Evolutionary conservation across 2,113 vertebrate genomes (phyloP).

Genomic region (Sander vitreus): DNA sequence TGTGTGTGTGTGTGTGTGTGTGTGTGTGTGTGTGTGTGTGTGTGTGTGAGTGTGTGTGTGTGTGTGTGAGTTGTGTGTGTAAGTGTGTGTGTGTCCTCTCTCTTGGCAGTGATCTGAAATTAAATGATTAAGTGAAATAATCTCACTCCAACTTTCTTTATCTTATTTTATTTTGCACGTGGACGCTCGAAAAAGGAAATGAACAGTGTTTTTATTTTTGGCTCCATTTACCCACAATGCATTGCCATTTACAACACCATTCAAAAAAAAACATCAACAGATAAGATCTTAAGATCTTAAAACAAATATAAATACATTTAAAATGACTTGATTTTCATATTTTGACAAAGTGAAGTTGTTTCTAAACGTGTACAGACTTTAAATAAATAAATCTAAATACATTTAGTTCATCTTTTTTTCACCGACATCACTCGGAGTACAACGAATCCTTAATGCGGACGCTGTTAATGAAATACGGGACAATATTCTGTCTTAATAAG

Average conservation of each 20-base stretch:
- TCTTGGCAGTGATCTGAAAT: too few species aligned
- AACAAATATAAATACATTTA: background rate
- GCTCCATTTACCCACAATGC: slow-evolving; percentile 53
- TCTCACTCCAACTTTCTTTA: background rate
- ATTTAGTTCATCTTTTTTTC: slow-evolving; percentile 15
- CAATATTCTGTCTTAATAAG: too few species aligned
- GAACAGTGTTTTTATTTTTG: slow-evolving; percentile 5
- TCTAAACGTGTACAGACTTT: slow-evolving; percentile 14
- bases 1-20: background rate
- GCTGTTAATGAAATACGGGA: too few species aligned
- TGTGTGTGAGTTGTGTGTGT: slow-evolving; percentile 5
- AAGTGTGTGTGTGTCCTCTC: slow-evolving; percentile 16
- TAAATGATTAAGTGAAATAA: background rate
- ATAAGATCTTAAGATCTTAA: slow-evolving; percentile 39
- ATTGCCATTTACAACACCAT: slow-evolving; percentile 34
- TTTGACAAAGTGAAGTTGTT: slow-evolving; percentile 11
- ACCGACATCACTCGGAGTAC: slow-evolving; percentile 18
- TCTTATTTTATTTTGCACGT: slow-evolving; percentile 41
- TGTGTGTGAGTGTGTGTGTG: slow-evolving; percentile 12
- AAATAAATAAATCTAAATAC: slow-evolving; percentile 17
- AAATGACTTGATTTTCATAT: background rate
- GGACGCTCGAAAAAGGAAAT: slow-evolving; percentile 24
- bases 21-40: slow-evolving; percentile 15
- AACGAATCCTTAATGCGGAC: too few species aligned
- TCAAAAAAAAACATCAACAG: slow-evolving; percentile 28